These are phyloP conservation scores for Boloria selene DNA, from an alignment of 2,888 invertebrate genomes.

Conservation along the genomic window DNA sequence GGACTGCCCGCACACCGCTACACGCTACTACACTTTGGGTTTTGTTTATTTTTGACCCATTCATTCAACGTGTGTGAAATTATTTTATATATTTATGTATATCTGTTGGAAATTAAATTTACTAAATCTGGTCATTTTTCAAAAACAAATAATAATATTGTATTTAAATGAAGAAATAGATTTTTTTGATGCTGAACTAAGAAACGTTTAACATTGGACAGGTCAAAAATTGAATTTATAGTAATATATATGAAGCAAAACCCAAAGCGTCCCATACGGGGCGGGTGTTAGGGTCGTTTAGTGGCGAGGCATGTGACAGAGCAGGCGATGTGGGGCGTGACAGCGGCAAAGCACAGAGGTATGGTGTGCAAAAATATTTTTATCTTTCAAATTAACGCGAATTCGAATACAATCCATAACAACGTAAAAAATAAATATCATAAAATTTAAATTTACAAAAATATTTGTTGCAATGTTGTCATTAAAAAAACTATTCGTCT, in stretches of 20 bases:
- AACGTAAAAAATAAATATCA: too few relatives aligned
- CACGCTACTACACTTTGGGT: conserved; percentile 44
- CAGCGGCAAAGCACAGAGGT: conserved; percentile 71
- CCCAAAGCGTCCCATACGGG: conserved; percentile 46
- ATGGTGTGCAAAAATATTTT: conserved; percentile 27
- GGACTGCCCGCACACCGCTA: conserved; percentile 59
- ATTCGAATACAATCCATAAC: background rate
- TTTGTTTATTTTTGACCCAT: conserved; percentile 9
- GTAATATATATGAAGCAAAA: conserved; percentile 23
- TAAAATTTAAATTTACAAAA: too few relatives aligned
- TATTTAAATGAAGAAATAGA: background rate
- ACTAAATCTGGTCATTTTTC: background rate
- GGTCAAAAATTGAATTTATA: background rate
- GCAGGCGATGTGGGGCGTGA: conserved; percentile 76
- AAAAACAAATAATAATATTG: background rate
- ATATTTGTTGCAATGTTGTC: too few relatives aligned
- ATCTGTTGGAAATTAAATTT: background rate
- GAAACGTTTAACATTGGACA: background rate
- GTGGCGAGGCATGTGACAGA: conserved; percentile 77
- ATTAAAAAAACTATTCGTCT: too few relatives aligned
- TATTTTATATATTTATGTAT: background rate
- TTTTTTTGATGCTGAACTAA: background rate
- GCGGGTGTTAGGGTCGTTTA: conserved; percentile 71
- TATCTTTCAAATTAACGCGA: background rate
- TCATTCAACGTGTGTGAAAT: conserved; percentile 7